Base-by-base conservation (phyloP, 2,888 invertebrate genomes). In the Sinotaia quadrata region DNA sequence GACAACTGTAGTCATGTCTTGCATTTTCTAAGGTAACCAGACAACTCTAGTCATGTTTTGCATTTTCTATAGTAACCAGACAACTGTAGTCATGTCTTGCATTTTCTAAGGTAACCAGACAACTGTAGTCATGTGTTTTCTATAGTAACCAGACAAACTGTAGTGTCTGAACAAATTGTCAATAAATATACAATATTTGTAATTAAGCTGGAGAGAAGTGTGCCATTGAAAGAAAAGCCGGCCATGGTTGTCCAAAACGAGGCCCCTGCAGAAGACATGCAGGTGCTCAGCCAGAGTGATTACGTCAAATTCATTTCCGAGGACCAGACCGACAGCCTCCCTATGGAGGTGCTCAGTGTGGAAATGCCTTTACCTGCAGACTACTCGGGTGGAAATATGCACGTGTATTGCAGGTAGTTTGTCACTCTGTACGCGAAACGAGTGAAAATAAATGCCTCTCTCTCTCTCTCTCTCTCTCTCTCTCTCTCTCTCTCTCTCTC, bases 401-500 rank as follows among this genome's bases (percentile, higher is more conserved):
- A 5, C 8, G 15, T 47, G 47, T 15, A 5, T 24, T 44, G 18
- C 49, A 31, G 29, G 18, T 33, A 49, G 8, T 49, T n/a, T n/a
- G n/a, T n/a, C n/a, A n/a, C n/a, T n/a, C n/a, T n/a, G n/a, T n/a
- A n/a, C n/a, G n/a, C n/a, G n/a, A n/a, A n/a, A n/a, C n/a, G n/a
- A n/a, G n/a, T n/a, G n/a, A n/a, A n/a, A n/a, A n/a, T n/a, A n/a
- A n/a, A n/a, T n/a, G n/a, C n/a, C 33, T 4, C 54, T 18, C 41
- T 0, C 37, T 27, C 52, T 52, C 63, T 21, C 52, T 52, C 52
- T 52, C 63, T 33, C 52, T 52, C 52, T 52, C 63, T 63, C 52
- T 52, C 52, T 52, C 52, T 63, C 63, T 52, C 63, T 51, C 51
- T 51, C 52, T 63, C 63, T n/a, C n/a, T n/a, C n/a, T n/a, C n/a